These are phyloP conservation scores for Chionoecetes opilio DNA, from an alignment of 1,140 invertebrate species.

Conservation along the genomic window DNA sequence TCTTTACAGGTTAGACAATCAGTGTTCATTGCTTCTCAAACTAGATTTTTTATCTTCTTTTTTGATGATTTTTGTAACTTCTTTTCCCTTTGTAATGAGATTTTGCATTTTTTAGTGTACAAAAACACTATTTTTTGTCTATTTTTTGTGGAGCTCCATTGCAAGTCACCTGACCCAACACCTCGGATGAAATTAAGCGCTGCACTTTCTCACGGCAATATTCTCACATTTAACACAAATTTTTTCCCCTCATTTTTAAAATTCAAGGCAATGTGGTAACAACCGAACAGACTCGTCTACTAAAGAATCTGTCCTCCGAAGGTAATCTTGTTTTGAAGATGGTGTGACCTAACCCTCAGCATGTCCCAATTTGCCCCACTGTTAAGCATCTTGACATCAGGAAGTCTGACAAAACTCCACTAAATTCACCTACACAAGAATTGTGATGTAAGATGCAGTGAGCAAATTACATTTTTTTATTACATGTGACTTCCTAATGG, in stretches of 20 bases:
- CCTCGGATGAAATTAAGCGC: neutral
- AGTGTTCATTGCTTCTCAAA: neutral
- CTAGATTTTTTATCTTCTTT: neutral
- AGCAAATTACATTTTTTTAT: neutral
- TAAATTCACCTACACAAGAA: neutral
- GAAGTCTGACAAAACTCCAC: neutral
- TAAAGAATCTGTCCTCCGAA: constrained; percentile 81
- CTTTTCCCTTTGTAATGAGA: neutral
- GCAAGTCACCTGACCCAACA: neutral
- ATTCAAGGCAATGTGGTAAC: constrained; percentile 79
- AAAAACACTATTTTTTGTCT: neutral
- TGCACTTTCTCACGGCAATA: neutral
- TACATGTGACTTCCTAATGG: neutral
- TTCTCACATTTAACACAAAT: neutral
- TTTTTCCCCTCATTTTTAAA: constrained; percentile 69
- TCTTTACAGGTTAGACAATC: neutral
- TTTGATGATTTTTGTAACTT: neutral
- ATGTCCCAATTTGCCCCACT: too few relatives aligned
- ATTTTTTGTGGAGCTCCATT: neutral
- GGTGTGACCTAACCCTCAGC: constrained; percentile 35
- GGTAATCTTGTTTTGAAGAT: constrained; percentile 75
- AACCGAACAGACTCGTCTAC: constrained; percentile 79
- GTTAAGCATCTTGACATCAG: neutral
- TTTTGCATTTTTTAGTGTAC: too few relatives aligned
- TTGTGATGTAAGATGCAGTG: neutral